These are phyloP conservation scores for Thamnophis sirtalis DNA, from an alignment of 2,113 vertebrate genomes.

Conservation along the genomic window DNA sequence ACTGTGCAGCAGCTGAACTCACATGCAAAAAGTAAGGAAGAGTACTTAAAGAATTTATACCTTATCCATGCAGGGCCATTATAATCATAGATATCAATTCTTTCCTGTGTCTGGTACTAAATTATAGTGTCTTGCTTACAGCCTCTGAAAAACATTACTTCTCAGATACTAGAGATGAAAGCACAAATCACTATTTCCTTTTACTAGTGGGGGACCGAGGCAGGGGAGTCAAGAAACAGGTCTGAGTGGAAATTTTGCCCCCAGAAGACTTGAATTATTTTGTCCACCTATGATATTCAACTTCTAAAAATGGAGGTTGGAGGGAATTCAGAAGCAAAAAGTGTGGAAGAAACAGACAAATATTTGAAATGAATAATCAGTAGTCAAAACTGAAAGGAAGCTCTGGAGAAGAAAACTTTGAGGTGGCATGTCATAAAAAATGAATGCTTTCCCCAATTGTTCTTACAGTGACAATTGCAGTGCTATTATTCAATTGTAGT, in stretches of 20 bases:
- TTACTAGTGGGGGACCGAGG: neutral
- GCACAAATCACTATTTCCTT: neutral
- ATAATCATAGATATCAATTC: neutral
- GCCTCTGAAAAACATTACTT: neutral
- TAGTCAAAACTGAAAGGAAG: neutral
- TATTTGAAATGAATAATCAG: neutral
- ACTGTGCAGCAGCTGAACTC: constrained; percentile 12
- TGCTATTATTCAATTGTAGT: constrained; percentile 8
- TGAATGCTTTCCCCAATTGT: neutral
- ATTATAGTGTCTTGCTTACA: neutral
- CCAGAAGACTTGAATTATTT: neutral
- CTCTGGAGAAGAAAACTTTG: neutral
- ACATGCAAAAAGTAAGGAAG: neutral
- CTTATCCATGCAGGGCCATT: neutral
- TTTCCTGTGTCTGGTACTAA: neutral
- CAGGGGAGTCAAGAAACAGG: neutral
- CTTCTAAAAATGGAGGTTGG: neutral
- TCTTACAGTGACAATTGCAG: neutral
- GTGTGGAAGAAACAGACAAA: neutral
- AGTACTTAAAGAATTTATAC: neutral
- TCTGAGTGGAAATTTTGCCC: neutral
- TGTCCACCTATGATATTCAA: neutral
- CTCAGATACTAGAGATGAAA: neutral
- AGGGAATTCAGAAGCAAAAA: neutral
- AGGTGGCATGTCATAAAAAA: neutral